These are phyloP conservation scores for Drosophila sturtevanti DNA, from an alignment of 1,140 invertebrate species.

Conservation along the genomic window DNA sequence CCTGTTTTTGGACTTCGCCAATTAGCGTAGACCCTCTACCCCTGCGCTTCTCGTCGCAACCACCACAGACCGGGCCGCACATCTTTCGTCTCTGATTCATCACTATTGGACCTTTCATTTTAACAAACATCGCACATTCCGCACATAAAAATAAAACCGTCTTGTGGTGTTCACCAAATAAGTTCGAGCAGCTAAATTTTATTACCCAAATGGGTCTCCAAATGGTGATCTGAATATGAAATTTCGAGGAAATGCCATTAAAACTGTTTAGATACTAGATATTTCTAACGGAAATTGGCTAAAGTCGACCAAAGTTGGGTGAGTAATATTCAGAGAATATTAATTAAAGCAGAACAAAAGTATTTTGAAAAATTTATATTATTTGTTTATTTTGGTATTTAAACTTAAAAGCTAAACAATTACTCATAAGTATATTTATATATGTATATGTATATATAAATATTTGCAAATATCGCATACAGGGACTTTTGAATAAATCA, in stretches of 20 bases:
- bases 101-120: background rate
- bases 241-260: conserved; percentile 2
- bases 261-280: background rate
- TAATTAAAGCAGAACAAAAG: background rate
- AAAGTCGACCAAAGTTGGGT: background rate
- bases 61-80: background rate
- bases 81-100: conserved; percentile 4
- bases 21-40: background rate
- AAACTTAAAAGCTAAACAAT: conserved; percentile 11
- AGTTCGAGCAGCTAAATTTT: background rate
- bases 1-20: conserved; percentile 2
- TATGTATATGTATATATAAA: conserved; percentile 37
- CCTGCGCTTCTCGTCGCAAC: background rate
- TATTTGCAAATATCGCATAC: conserved; percentile 79
- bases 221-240: conserved; percentile 2
- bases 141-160: background rate
- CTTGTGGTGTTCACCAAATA: conserved; percentile 2
- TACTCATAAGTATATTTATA: conserved; percentile 20
- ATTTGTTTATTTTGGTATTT: conserved; percentile 26
- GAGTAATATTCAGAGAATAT: background rate
- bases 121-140: conserved; percentile 7
- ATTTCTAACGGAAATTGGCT: conserved; percentile 7
- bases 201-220: conserved; percentile 3
- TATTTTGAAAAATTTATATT: background rate
- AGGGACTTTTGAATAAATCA: conserved; percentile 74